These are phyloP conservation scores for Ophiothrix spiculata DNA, from an alignment of 35 echinoderm and acorn worm genomes.

Conservation along the genomic window DNA sequence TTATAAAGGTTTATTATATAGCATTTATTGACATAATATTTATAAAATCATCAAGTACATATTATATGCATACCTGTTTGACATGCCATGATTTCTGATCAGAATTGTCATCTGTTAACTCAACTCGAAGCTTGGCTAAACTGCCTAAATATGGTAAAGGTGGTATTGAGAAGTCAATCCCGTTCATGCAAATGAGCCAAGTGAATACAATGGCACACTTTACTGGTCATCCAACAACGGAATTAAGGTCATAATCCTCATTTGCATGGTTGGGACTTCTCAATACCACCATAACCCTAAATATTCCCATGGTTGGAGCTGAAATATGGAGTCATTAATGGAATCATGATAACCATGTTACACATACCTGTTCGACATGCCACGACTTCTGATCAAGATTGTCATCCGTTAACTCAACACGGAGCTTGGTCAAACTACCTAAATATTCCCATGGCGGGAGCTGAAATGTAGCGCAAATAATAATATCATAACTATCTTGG, in stretches of 20 bases:
- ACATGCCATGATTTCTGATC: conserved; percentile 42
- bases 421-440: conserved; percentile 20
- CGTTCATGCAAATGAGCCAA: too few relatives aligned
- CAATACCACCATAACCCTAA: too few relatives aligned
- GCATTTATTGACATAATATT: neutral
- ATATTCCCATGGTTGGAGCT: conserved; percentile 26
- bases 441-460: conserved; percentile 13
- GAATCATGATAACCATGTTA: too few relatives aligned
- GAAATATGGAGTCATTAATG: too few relatives aligned
- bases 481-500: too few relatives aligned
- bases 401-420: conserved; percentile 11
- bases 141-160: conserved; percentile 25
- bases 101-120: neutral
- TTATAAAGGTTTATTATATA: too few relatives aligned
- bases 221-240: too few relatives aligned
- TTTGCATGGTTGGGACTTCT: too few relatives aligned
- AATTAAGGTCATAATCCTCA: too few relatives aligned
- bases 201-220: too few relatives aligned
- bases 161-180: too few relatives aligned
- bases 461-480: too few relatives aligned
- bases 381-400: conserved; percentile 12
- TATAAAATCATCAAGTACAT: neutral
- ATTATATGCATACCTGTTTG: conserved; percentile 15
- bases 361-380: conserved; percentile 43
- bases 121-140: conserved; percentile 26